phyloP scores from a whole-genome alignment of 2,797 vertebrate genomes.

The Hyperoplus lanceolatus region DNA sequence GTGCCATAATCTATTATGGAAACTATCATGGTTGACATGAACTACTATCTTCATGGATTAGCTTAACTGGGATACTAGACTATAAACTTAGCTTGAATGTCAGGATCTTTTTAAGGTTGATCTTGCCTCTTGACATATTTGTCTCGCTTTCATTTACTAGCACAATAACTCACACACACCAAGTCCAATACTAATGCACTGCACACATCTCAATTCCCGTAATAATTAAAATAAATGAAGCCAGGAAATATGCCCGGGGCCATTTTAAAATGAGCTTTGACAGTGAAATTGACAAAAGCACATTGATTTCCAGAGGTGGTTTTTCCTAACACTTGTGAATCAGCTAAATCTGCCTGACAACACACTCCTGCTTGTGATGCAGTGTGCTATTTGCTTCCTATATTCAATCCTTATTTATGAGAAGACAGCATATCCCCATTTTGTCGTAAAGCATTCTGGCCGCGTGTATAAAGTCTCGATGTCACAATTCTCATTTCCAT shows the following conservation, averaged over 20 bases:
- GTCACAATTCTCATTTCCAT: constrained; percentile 56
- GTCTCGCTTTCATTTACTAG: constrained; percentile 14
- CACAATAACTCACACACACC: constrained; percentile 7
- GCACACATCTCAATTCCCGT: constrained; percentile 61
- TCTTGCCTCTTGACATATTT: constrained; percentile 2
- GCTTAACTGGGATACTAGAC: constrained; percentile 27
- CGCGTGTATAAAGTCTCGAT: constrained; percentile 39
- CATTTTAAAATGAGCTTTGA: constrained; percentile 74
- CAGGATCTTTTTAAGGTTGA: background rate
- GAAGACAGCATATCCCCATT: background rate
- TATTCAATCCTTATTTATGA: constrained; percentile 8
- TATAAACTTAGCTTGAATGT: constrained; percentile 25
- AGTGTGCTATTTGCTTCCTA: background rate
- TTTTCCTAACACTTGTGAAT: constrained; percentile 34
- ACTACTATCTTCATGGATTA: constrained; percentile 35
- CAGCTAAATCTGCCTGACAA: constrained; percentile 14
- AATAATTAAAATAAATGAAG: constrained; percentile 69
- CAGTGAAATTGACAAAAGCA: constrained; percentile 69
- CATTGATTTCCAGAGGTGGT: constrained; percentile 51
- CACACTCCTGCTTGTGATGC: constrained; percentile 11
- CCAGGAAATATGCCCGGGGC: constrained; percentile 64
- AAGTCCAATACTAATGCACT: constrained; percentile 1
- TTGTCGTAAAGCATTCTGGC: constrained; percentile 43
- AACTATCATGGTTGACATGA: constrained; percentile 21
- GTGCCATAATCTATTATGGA: constrained; percentile 19